Evolutionary conservation across 2,797 vertebrate genomes (phyloP), one percentile per base, ranked within the genome.

Genomic region (Pseudochaenichthys georgianus): DNA sequence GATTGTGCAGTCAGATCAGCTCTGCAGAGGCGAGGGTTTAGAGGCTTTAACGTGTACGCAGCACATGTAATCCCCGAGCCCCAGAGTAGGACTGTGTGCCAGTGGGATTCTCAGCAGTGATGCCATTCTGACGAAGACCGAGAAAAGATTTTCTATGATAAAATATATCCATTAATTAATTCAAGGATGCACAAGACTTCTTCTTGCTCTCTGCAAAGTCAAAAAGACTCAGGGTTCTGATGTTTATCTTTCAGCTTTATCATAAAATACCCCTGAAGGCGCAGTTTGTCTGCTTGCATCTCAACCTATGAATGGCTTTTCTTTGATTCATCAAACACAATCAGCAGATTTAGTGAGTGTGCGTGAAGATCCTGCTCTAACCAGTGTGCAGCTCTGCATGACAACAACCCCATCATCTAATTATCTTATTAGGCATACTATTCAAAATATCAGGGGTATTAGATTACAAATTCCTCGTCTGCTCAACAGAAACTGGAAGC

Each of bases 1-100:
- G 84, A 89, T 84, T 89, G 86, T 87, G 87, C 88, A 90, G 89
- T 89, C 90, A 86, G 87, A 92, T 87, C 79, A 87, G 85, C 77
- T 84, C 84, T 89, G 88, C 57, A 65, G 87, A 88, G 89, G 85
- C 86, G 54, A 84, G 78, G 92, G 76, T 92, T 93, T 92, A 88
- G 85, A 86, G 80, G 90, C 82, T 92, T 87, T 87, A 88, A 87
- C 60, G 75, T 88, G 85, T 81, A 86, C 54, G 87, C 85, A 81
- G 88, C 81, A 83, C 85, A 90, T 89, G 90, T 92, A 92, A 93
- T 93, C 91, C 82, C 80, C 65, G 1, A 73, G 87, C 88, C 90
- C 74, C 78, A 21, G 87, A 87, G 86, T 82, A 70, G 78, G 66
- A 81, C 63, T 75, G 61, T 61, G 72, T 75, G 83, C 83, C 77